Evolutionary conservation across 2,888 invertebrate genomes (phyloP), one percentile per base, ranked within the genome.

Genomic region (Blomia tropicalis): DNA sequence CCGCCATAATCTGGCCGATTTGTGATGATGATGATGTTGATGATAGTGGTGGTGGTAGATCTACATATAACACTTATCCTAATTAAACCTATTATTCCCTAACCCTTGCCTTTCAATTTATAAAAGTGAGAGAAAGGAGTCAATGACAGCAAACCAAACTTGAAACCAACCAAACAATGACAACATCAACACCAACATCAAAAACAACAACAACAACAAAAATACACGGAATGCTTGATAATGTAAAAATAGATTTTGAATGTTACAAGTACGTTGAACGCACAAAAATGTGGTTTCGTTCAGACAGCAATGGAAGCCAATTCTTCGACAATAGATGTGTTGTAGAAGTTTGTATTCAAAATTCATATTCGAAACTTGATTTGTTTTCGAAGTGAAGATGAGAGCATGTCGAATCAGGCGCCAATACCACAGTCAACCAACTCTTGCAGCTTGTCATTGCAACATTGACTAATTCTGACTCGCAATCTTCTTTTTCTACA

Each of bases 401-500:
- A n/a, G n/a, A n/a, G n/a, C n/a, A n/a, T n/a, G n/a, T n/a, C n/a
- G n/a, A n/a, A n/a, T n/a, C n/a, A n/a, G n/a, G n/a, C n/a, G n/a
- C n/a, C n/a, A n/a, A n/a, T n/a, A n/a, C n/a, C 36, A 36, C 7
- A 36, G 7, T 11, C 36, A 36, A 36, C 36, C 36, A 36, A 36
- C 36, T 36, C 36, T 36, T 36, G 36, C 36, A 36, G 17, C 36
- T 36, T 36, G 36, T 36, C 36, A 36, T 36, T 36, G 36, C 44
- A 44, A 44, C 14, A 32, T 32, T 32, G 7, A 7, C 32, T 5
- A 32, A 5, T 7, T 7, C 32, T 14, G 32, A 7, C 14, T 32
- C 7, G 32, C 32, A 5, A 32, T 22, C 64, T 29, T 30, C 19
- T 22, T 27, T 63, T 29, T 41, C 63, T 30, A 43, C 63, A n/a